Evolutionary conservation across 2,888 invertebrate genomes (phyloP).

Genomic region (Eubasilissa splendida): DNA sequence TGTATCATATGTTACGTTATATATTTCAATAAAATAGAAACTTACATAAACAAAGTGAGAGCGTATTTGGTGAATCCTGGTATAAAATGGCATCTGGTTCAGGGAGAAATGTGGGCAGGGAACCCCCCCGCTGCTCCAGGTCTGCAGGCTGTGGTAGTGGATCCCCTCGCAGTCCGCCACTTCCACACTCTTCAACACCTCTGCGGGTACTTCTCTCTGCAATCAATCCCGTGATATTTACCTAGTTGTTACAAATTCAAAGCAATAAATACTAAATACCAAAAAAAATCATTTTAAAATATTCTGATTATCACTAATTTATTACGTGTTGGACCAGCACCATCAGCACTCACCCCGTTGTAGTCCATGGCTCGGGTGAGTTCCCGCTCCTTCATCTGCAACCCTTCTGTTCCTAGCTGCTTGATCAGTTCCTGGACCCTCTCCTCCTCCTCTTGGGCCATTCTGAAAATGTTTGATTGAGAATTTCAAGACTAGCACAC

Average conservation of each 20-base stretch:
- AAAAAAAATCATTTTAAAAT: conserved; percentile 15
- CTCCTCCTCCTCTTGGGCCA: conserved; percentile 81
- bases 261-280: no score
- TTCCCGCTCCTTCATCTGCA: conserved; percentile 75
- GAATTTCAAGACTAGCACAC: no score
- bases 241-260: no score
- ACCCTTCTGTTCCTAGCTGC: conserved; percentile 78
- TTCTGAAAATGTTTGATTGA: conserved; percentile 63
- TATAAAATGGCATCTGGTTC: conserved; percentile 79
- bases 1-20: neutral
- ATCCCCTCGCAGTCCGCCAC: conserved; percentile 77
- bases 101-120: conserved; percentile 74
- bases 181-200: conserved; percentile 80
- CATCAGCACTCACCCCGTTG: conserved; percentile 76
- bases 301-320: neutral
- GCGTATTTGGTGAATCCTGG: conserved; percentile 85
- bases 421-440: conserved; percentile 79
- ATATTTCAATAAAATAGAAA: conserved; percentile 59
- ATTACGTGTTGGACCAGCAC: neutral
- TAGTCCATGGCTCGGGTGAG: conserved; percentile 80
- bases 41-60: conserved; percentile 90
- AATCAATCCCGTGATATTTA: conserved; percentile 49
- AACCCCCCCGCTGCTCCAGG: conserved; percentile 64
- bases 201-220: conserved; percentile 79
- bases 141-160: conserved; percentile 74